Evolutionary conservation across 1,140 invertebrate species (phyloP).

Genomic region (Aplysia californica): DNA sequence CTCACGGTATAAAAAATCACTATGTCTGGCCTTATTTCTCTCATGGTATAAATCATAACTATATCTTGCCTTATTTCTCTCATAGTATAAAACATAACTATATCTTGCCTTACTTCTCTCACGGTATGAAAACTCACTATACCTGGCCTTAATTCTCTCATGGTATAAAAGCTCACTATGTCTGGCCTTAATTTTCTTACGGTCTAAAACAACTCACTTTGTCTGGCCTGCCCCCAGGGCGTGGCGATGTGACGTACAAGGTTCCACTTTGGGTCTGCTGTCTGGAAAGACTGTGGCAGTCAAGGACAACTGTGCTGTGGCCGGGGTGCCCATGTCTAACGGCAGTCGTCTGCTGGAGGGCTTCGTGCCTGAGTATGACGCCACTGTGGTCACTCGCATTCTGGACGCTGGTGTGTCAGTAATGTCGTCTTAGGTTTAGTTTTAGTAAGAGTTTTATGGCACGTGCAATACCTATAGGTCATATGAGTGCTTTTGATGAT

Average conservation of each 20-base stretch:
- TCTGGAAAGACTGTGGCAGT: constrained; percentile 51
- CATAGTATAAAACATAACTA: background rate
- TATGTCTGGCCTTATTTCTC: background rate
- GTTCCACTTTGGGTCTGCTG: constrained; percentile 44
- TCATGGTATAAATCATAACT: background rate
- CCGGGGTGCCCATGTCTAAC: constrained; percentile 60
- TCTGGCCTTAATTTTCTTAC: background rate
- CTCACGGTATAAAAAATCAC: background rate
- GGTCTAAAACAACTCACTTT: background rate
- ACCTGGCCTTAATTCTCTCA: background rate
- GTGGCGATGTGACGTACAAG: constrained; percentile 53
- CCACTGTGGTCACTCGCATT: constrained; percentile 54
- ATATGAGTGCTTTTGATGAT: too few relatives aligned
- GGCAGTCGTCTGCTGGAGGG: constrained; percentile 50
- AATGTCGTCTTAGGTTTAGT: too few relatives aligned
- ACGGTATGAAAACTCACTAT: background rate
- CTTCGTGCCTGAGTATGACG: constrained; percentile 57
- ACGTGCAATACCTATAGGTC: too few relatives aligned
- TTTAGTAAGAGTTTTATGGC: too few relatives aligned
- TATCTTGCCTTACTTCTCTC: background rate
- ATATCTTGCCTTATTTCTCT: background rate
- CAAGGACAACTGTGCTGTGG: constrained; percentile 58
- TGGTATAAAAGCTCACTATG: background rate
- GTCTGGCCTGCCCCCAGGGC: too few relatives aligned
- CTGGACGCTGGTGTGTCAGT: constrained; percentile 56